Conservation (phyloP, 2,797 vertebrate genomes). For the Sphaeramia orbicularis region DNA sequence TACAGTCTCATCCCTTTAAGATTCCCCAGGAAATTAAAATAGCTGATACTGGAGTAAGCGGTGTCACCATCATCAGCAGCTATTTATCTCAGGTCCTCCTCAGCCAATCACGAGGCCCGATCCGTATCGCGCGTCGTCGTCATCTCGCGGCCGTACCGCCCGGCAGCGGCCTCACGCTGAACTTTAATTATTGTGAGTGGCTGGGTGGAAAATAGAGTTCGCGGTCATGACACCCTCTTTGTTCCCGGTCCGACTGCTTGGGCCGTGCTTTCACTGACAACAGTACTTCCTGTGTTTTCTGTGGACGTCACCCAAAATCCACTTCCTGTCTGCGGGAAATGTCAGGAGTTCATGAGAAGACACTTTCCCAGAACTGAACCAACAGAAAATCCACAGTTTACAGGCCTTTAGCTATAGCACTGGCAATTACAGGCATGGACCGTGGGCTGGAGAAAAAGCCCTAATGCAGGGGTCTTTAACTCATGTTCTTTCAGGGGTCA, state of each 20-base stretch:
- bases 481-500: too few relatives aligned
- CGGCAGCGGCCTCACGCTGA: conserved; percentile 58
- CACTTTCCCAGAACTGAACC: conserved; percentile 25
- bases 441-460: conserved; percentile 21
- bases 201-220: conserved; percentile 51
- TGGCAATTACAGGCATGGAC: conserved; percentile 33
- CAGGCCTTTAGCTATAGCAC: conserved; percentile 18
- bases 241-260: conserved; percentile 34
- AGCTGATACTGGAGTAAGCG: conserved; percentile 9
- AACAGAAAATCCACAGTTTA: conserved; percentile 22
- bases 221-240: conserved; percentile 42
- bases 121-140: conserved; percentile 36
- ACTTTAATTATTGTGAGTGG: conserved; percentile 73
- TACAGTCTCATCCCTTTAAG: conserved; percentile 1
- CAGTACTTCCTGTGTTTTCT: conserved; percentile 61
- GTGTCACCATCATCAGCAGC: conserved; percentile 17
- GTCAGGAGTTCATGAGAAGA: conserved; percentile 42
- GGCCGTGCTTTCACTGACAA: conserved; percentile 17
- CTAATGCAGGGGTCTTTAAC: conserved; percentile 19
- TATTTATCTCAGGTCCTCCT: conserved; percentile 40
- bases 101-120: conserved; percentile 35
- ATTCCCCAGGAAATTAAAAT: conserved; percentile 28
- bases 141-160: conserved; percentile 29
- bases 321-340: conserved; percentile 45
- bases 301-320: conserved; percentile 56